Percentiles rank a stretch among this genome's conserved stretches.
Conservation (phyloP, 2,113 vertebrate genomes). For the Furnarius figulus region DNA sequence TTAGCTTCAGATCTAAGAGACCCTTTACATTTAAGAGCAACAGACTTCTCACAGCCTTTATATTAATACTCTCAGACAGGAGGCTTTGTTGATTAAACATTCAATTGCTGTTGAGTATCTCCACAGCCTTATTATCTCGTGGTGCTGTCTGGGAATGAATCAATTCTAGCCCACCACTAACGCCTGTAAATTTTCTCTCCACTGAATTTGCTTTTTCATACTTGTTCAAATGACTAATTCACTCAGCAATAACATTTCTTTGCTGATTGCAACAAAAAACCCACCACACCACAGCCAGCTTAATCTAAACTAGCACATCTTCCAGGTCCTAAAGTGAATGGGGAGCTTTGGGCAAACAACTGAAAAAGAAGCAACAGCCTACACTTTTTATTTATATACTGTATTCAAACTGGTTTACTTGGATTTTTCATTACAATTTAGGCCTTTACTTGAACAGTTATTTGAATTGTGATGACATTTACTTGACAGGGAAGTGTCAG, state of each 20-base stretch:
- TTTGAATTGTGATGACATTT: neutral
- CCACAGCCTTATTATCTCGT: neutral
- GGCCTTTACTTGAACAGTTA: neutral
- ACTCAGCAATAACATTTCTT: neutral
- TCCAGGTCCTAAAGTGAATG: neutral
- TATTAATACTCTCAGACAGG: neutral
- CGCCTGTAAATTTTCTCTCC: neutral
- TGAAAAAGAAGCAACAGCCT: neutral
- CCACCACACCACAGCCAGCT: neutral
- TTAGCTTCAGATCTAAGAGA: neutral
- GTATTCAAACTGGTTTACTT: neutral
- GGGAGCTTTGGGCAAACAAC: fast-evolving
- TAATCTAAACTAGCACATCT: neutral
- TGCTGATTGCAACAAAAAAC: neutral
- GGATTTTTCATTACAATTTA: neutral
- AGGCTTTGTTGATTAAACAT: slow-evolving; percentile 20
- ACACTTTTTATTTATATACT: neutral
- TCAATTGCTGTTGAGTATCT: neutral
- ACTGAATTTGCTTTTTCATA: neutral
- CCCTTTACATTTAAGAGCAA: neutral
- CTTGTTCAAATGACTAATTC: neutral
- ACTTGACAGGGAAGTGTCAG: neutral
- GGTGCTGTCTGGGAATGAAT: neutral
- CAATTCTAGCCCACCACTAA: neutral
- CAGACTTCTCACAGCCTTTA: neutral